Conservation (phyloP, 1,140 invertebrate genomes). For the Caerostris extrusa region DNA sequence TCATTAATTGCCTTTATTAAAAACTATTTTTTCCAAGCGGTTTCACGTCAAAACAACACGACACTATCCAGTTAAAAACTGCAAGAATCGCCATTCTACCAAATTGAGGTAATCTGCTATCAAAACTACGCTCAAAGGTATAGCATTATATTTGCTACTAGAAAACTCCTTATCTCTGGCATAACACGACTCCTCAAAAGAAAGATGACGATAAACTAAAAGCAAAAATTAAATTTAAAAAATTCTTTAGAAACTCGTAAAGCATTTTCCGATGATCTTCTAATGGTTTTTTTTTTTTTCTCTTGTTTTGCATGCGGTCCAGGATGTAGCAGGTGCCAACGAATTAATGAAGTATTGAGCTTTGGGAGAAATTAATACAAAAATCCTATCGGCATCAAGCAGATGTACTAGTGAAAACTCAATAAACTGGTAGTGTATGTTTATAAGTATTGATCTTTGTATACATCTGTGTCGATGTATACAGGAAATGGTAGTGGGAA, state of each 20-base stretch:
- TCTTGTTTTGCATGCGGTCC: not conserved
- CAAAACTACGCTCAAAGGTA: slow-evolving; percentile 27
- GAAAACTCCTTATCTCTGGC: slow-evolving; percentile 44
- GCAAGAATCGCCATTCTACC: slow-evolving; percentile 36
- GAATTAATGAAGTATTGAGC: slow-evolving; percentile 47
- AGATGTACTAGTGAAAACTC: not conserved
- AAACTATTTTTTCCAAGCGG: not conserved
- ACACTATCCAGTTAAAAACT: not conserved
- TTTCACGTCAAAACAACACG: not conserved
- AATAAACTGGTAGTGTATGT: not conserved
- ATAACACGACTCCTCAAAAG: slow-evolving; percentile 6
- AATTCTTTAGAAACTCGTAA: slow-evolving; percentile 1
- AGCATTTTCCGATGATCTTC: slow-evolving; percentile 61
- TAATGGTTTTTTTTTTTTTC: slow-evolving; percentile 30
- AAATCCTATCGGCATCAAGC: slow-evolving; percentile 9
- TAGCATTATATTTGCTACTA: slow-evolving; percentile 18
- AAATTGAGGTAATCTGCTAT: slow-evolving; percentile 59
- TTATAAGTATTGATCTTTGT: too few species aligned
- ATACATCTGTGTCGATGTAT: not conserved
- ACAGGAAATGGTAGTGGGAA: not conserved
- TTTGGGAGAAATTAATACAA: not conserved
- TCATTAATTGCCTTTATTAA: slow-evolving; percentile 22
- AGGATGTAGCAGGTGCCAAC: slow-evolving; percentile 37
- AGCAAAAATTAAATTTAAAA: too few species aligned
- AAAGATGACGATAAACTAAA: not conserved